phyloP scores from a whole-genome alignment of 2,113 vertebrate species.

The Tragelaphus scriptus region DNA sequence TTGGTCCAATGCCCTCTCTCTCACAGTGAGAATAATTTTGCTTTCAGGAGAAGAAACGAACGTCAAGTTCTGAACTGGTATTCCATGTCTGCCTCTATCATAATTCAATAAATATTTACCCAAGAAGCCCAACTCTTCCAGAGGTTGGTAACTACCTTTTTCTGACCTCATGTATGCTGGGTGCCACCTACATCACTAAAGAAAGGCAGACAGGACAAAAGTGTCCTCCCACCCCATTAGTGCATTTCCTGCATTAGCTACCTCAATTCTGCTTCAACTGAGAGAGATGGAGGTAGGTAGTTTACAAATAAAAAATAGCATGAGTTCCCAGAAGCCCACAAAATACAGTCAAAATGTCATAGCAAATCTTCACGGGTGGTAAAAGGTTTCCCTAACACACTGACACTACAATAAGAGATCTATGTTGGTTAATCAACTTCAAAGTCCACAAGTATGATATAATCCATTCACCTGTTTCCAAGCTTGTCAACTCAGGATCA shows the following conservation, averaged over 20 bases:
- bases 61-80: slow-evolving; percentile 17
- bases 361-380: background rate
- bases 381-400: background rate
- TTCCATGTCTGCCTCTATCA: background rate
- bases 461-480: slow-evolving; percentile 48
- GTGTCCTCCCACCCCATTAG: background rate
- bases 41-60: slow-evolving; percentile 23
- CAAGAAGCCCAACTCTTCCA: background rate
- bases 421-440: slow-evolving; percentile 40
- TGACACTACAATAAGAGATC: slow-evolving; percentile 29
- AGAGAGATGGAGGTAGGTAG: background rate
- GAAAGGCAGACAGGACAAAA: background rate
- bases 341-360: background rate
- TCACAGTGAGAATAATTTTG: slow-evolving; percentile 40
- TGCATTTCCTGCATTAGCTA: background rate
- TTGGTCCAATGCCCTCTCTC: slow-evolving; percentile 20
- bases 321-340: background rate
- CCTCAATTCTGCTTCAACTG: background rate
- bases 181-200: background rate
- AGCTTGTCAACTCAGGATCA: slow-evolving; percentile 53
- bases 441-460: slow-evolving; percentile 44
- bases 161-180: background rate
- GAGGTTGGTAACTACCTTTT: background rate
- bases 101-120: slow-evolving; percentile 28
- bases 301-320: background rate